Percentiles rank a stretch among this genome's conserved stretches.
Evolutionary conservation across 2,888 invertebrate genomes (phyloP).

Genomic region (Schrankia costaestrigalis): DNA sequence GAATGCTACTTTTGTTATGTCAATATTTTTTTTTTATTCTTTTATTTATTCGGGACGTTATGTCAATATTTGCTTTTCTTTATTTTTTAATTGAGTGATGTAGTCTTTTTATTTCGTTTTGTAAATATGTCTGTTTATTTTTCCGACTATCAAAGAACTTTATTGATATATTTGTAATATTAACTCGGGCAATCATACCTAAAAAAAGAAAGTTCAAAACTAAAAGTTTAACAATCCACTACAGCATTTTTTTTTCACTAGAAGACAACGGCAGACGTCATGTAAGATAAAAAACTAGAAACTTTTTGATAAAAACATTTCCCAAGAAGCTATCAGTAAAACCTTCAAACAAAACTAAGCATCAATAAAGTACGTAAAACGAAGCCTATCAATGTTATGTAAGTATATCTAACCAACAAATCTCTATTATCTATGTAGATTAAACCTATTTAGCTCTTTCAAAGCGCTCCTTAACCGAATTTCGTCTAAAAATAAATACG

Average conservation of each 20-base stretch:
- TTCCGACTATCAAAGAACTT: too few species aligned
- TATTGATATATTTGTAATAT: too few species aligned
- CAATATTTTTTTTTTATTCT: too few species aligned
- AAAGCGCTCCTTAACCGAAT: slow-evolving; percentile 24
- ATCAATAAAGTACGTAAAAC: slow-evolving; percentile 1
- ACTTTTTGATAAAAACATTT: too few species aligned
- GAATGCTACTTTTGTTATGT: not conserved
- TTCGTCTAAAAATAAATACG: slow-evolving; percentile 26
- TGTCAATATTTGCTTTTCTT: not conserved
- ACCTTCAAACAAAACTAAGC: slow-evolving; percentile 4
- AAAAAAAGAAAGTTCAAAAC: not conserved
- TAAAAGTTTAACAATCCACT: not conserved
- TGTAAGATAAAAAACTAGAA: too few species aligned
- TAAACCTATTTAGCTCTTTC: slow-evolving; percentile 29
- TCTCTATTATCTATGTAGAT: slow-evolving; percentile 33
- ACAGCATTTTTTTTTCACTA: not conserved
- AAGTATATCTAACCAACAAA: slow-evolving; percentile 17
- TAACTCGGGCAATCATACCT: not conserved
- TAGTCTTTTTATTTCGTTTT: too few species aligned
- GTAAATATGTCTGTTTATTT: too few species aligned
- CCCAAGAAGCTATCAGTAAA: not conserved
- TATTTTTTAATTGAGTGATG: not conserved
- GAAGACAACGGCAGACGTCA: too few species aligned
- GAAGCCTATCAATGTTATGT: not conserved
- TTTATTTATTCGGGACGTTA: too few species aligned